Base-by-base conservation (phyloP, 2,888 invertebrate genomes). In the Theretra japonica region DNA sequence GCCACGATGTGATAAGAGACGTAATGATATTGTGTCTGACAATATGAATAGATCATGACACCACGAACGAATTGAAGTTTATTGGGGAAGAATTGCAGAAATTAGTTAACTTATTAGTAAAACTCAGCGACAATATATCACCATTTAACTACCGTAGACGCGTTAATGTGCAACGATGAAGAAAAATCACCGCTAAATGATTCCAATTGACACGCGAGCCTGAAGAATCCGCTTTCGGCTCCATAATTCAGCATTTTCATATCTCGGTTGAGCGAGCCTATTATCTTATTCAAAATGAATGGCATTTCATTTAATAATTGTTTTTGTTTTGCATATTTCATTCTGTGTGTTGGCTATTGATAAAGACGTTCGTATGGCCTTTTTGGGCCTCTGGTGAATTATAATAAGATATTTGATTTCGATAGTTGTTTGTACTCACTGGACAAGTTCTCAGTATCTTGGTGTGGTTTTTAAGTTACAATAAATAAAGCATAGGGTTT, bases 151-250 rank as follows among this genome's bases (percentile, higher is more conserved):
- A 72, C 72, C 56, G 72, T 69, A 60, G 60, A 62, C 33, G 69
- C 56, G 62, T 25, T 69, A 69, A 62, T 62, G 53, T 68, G 59
- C 33, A 48, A 21, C 53, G 68, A 28, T 30, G 48, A 70, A 70
- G 73, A 68, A 73, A 70, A 73, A n/a, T 73, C 30, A 70, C 59
- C 30, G 48, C 70, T 30, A 59, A 50, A 50, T 70, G 25, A 59
- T 19, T 56, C 48, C 48, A 33, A 48, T 25, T 50, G 59, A 58
- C 70, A 73, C 41, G 73, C 73, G 59, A 68, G 28, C 25, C 33
- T 48, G 56, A 70, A 60, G 50, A 68, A 73, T 72, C 72, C n/a
- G 70, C 70, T 72, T 59, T 70, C 58, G 21, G 41, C 19, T 60
- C 21, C 25, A 41, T 48, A 48, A 50, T 57, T 72, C 30, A 59